A percentile compares a stretch with the other conserved stretches of the same genome.
phyloP scores from a whole-genome alignment of 2,888 invertebrate species.

The Anodontia alba region DNA sequence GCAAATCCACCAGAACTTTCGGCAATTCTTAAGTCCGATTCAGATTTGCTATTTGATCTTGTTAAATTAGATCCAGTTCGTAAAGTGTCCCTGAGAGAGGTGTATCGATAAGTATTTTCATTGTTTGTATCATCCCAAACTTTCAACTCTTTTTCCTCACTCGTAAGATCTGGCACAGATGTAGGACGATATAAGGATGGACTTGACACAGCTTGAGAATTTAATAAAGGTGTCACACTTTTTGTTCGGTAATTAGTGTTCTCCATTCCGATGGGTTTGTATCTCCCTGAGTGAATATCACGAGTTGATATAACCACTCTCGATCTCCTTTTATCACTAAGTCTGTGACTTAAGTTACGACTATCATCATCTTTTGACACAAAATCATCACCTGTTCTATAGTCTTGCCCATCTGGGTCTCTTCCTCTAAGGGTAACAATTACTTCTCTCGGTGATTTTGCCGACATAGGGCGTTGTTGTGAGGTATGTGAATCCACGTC shows the following conservation, averaged over 20 bases:
- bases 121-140: constrained; percentile 54
- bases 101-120: constrained; percentile 58
- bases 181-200: constrained; percentile 63
- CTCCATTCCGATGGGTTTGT: constrained; percentile 23
- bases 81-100: constrained; percentile 60
- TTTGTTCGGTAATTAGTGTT: constrained; percentile 34
- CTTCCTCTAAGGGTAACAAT: constrained; percentile 39
- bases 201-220: constrained; percentile 30
- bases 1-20: constrained; percentile 46
- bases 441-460: constrained; percentile 47
- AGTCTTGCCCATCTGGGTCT: neutral
- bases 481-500: constrained; percentile 26
- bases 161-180: constrained; percentile 63
- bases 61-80: constrained; percentile 47
- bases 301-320: constrained; percentile 52
- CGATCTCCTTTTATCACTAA: constrained; percentile 48
- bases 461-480: constrained; percentile 44
- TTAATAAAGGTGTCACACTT: constrained; percentile 49
- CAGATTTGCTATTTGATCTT: constrained; percentile 55
- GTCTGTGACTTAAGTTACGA: constrained; percentile 21
- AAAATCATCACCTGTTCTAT: neutral
- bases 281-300: constrained; percentile 58
- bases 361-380: constrained; percentile 15
- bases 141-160: constrained; percentile 58
- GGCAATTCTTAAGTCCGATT: constrained; percentile 53